Base-by-base conservation (phyloP, 2,888 invertebrate species). In the Patella pellucida region DNA sequence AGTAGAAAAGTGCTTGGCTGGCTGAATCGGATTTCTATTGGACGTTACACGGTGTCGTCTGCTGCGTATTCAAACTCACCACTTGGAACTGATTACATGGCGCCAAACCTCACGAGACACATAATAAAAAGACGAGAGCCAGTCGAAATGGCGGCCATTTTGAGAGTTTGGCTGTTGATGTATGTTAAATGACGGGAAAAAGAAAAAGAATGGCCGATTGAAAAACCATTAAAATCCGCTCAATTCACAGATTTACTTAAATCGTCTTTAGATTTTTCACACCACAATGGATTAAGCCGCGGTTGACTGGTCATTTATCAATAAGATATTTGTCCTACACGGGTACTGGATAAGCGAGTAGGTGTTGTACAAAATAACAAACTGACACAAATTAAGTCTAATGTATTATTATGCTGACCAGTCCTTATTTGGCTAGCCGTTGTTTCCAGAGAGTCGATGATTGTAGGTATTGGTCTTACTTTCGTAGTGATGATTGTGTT, bases 141-240 rank as follows among this genome's bases (percentile, higher is more conserved):
- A 19, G 62, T 62, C 23, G 23, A 23, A 23, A 62, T 62, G 62
- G 19, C 62, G 62, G 62, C 62, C 62, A 62, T 62, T 62, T 62
- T 62, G 19, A 62, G 62, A 23, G 62, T 62, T 62, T 41, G 23
- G 62, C 23, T 62, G 62, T 62, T 62, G 62, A 62, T 62, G 23
- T 62, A 62, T 62, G 62, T 14, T 62, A 62, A 62, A 62, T 23
- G 62, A 62, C 62, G 62, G 14, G 14, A 62, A 23, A 19, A 19
- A 62, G 23, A 23, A 62, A 62, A 62, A 62, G 62, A 62, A 62
- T 62, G 62, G 62, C 19, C 62, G 62, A 62, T 62, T 62, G 62
- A 62, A 62, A 62, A 62, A 62, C 62, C 62, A 62, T 62, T 62
- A 62, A 62, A 62, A 62, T 62, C 62, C 62, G 62, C 62, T 62